phyloP scores from a whole-genome alignment of 1,140 invertebrate genomes.

The Drosophila miranda region DNA sequence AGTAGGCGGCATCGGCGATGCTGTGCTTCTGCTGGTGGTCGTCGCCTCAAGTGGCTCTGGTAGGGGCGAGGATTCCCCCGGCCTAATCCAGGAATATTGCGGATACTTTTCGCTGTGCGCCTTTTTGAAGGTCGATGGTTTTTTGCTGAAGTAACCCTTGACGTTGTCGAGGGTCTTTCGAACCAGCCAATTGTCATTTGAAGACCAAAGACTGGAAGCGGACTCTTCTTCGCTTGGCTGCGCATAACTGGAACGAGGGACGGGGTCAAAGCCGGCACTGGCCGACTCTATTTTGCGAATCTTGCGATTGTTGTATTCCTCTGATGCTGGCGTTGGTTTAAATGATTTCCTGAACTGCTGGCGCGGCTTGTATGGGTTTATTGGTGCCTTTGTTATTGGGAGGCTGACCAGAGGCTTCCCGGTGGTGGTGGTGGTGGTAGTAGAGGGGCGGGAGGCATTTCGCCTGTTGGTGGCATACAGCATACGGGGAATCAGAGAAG shows the following conservation, averaged over 20 bases:
- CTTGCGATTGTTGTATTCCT: conserved; percentile 58
- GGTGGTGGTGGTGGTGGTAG: not conserved
- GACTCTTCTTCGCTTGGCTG: conserved; percentile 3
- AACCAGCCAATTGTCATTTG: conserved; percentile 59
- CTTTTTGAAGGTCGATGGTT: conserved; percentile 34
- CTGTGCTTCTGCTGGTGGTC: conserved; percentile 1
- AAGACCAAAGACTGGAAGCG: conserved; percentile 13
- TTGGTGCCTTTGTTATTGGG: conserved; percentile 1
- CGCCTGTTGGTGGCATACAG: conserved; percentile 16
- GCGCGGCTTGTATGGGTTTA: not conserved
- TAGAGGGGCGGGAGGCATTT: too few species aligned
- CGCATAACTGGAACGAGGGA: not conserved
- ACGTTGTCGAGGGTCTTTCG: conserved; percentile 30
- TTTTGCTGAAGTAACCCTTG: conserved; percentile 38
- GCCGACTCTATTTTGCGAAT: conserved; percentile 55
- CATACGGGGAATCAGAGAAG: conserved; percentile 20
- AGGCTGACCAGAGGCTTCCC: not conserved
- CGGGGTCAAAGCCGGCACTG: not conserved
- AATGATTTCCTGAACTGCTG: conserved; percentile 3
- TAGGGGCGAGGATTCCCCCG: not conserved
- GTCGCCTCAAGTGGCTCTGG: not conserved
- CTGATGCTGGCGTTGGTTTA: conserved; percentile 11
- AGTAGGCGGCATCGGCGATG: not conserved
- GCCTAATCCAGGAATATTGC: not conserved
- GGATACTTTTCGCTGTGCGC: conserved; percentile 20